These are phyloP conservation scores for Ammodytes marinus DNA, from an alignment of 2,113 vertebrate species.

Conservation along the genomic window DNA sequence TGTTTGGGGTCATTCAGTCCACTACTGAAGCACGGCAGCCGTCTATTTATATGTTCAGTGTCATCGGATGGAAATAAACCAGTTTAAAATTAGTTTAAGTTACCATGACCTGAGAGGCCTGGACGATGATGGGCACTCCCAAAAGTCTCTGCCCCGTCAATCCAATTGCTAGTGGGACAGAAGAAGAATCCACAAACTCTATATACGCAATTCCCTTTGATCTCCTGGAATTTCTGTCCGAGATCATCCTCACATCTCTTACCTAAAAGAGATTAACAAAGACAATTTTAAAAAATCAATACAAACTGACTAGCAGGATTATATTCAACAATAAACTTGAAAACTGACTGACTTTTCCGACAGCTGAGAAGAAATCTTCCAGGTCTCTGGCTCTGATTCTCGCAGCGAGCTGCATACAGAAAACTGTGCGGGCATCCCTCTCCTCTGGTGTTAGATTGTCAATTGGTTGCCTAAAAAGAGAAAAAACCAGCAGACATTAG, in stretches of 20 bases:
- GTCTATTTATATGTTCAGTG: not conserved
- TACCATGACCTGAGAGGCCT: constrained; percentile 93
- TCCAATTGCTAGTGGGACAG: constrained; percentile 97
- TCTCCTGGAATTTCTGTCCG: constrained; percentile 96
- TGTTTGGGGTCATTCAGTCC: not conserved
- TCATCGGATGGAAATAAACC: constrained; percentile 8
- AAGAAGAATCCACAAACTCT: constrained; percentile 97
- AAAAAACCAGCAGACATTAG: not conserved
- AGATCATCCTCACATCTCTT: constrained; percentile 98
- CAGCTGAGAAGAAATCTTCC: constrained; percentile 99
- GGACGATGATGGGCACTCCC: constrained; percentile 98
- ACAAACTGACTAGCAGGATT: not conserved
- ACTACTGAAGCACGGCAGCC: not conserved
- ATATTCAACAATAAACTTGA: not conserved
- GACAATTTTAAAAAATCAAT: not conserved
- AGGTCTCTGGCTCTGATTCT: constrained; percentile 96
- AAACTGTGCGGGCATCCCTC: constrained; percentile 97
- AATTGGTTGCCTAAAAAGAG: constrained; percentile 90
- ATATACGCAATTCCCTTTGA: constrained; percentile 99
- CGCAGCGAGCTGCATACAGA: constrained; percentile 98
- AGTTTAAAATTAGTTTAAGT: constrained; percentile 9
- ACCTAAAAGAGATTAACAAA: constrained; percentile 83
- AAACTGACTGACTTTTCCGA: constrained; percentile 91
- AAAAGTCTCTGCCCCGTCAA: constrained; percentile 96
- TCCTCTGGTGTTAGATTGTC: constrained; percentile 98